Evolutionary conservation across 1,140 invertebrate species (phyloP).

Genomic region (Hesperophylax magnus): DNA sequence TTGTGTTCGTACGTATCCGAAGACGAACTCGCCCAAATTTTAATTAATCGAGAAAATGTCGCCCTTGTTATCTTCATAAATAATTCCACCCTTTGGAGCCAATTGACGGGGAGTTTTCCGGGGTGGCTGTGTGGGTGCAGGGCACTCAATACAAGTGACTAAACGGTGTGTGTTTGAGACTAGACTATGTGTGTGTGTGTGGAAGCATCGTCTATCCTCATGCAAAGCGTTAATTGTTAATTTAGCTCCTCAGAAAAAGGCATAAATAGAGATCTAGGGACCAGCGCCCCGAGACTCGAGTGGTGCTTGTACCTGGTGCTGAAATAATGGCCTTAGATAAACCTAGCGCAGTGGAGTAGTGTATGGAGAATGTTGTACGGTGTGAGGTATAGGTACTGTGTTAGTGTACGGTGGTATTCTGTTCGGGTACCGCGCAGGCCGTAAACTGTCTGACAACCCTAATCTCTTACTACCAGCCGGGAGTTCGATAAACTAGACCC

Average conservation of each 20-base stretch:
- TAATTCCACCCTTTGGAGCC: slow-evolving; percentile 5
- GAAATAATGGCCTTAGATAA: slow-evolving; percentile 25
- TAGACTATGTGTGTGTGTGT: neutral
- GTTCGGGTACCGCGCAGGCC: slow-evolving; percentile 15
- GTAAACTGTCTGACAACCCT: slow-evolving; percentile 53
- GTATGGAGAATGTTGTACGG: neutral
- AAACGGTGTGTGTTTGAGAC: no score
- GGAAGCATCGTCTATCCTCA: neutral
- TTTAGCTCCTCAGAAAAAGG: slow-evolving; percentile 42
- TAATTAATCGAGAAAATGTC: slow-evolving; percentile 19
- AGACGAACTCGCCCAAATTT: neutral
- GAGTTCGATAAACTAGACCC: slow-evolving; percentile 24
- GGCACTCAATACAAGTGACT: no score
- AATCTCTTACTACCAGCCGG: slow-evolving; percentile 49
- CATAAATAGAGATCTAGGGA: slow-evolving; percentile 38
- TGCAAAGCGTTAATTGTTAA: slow-evolving; percentile 39
- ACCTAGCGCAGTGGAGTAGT: neutral
- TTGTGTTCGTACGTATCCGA: neutral
- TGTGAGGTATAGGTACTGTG: slow-evolving; percentile 25
- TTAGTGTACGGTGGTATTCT: neutral
- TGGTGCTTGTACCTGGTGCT: neutral
- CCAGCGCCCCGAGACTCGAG: neutral
- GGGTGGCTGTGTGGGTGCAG: neutral
- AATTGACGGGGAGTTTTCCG: neutral
- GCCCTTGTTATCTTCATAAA: neutral